Percentiles rank a stretch among this genome's conserved stretches.
Conservation (phyloP, 2,113 vertebrate species). For the Eulemur macaco region DNA sequence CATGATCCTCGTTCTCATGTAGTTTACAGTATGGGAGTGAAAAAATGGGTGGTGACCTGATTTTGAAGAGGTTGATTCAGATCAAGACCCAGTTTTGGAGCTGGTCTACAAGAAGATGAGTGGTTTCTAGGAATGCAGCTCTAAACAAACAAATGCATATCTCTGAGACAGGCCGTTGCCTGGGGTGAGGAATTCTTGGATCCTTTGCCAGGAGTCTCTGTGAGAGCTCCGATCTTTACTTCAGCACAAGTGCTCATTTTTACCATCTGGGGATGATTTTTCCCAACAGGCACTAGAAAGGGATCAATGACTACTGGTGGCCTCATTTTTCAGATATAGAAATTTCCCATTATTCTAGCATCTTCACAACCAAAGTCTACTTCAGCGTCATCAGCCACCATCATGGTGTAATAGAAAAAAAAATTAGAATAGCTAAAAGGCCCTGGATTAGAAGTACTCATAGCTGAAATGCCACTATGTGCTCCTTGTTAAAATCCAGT, state of each 20-base stretch:
- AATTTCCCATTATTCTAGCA: background rate
- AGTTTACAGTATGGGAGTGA: background rate
- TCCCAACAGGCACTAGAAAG: background rate
- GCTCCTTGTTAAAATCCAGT: conserved; percentile 20
- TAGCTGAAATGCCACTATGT: background rate
- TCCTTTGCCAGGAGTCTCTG: background rate
- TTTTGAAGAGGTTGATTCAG: conserved; percentile 24
- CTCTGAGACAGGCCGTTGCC: background rate
- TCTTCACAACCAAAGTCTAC: background rate
- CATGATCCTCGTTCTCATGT: background rate
- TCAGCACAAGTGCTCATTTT: background rate
- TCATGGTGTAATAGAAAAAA: background rate
- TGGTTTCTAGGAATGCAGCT: background rate
- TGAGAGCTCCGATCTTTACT: background rate
- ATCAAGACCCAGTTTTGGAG: background rate
- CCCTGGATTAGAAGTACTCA: background rate
- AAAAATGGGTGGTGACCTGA: background rate
- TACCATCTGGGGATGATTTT: background rate
- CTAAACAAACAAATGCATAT: background rate
- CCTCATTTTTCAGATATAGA: background rate
- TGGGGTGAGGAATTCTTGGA: background rate
- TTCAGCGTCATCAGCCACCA: background rate
- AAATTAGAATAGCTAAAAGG: background rate
- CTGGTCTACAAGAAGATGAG: background rate
- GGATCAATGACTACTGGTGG: background rate